phyloP scores from a whole-genome alignment of 2,888 invertebrate genomes.

The Lamellibrachia satsuma region DNA sequence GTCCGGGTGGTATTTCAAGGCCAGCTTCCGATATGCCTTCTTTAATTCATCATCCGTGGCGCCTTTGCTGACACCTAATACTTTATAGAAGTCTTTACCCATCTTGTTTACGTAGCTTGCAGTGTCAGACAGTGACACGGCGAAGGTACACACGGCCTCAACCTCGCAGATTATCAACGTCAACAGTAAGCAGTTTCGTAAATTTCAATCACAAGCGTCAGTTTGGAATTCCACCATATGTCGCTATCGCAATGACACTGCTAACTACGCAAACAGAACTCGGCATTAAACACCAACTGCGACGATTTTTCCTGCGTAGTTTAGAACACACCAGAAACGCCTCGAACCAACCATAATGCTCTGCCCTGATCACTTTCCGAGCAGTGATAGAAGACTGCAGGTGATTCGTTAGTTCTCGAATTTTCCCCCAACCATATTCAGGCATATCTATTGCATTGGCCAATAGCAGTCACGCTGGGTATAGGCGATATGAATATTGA shows the following conservation, averaged over 20 bases:
- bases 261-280: background rate
- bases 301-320: background rate
- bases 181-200: background rate
- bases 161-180: background rate
- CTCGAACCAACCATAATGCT: background rate
- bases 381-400: background rate
- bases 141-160: background rate
- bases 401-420: background rate
- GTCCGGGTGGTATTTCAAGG: slow-evolving; percentile 97
- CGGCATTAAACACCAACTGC: background rate
- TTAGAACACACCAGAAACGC: background rate
- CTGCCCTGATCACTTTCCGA: background rate
- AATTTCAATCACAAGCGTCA: background rate
- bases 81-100: slow-evolving; percentile 93
- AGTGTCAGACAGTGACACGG: background rate
- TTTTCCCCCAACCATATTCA: background rate
- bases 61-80: slow-evolving; percentile 84
- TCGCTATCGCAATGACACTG: background rate
- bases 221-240: background rate
- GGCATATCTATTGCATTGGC: too few relatives aligned
- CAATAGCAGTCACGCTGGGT: too few relatives aligned
- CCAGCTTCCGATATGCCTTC: slow-evolving; percentile 93
- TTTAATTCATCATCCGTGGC: slow-evolving; percentile 97
- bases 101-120: background rate
- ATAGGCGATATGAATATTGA: too few relatives aligned